Evolutionary conservation across 2,113 vertebrate species (phyloP), one percentile per base, ranked within the genome.

Genomic region (Tenrec ecaudatus): DNA sequence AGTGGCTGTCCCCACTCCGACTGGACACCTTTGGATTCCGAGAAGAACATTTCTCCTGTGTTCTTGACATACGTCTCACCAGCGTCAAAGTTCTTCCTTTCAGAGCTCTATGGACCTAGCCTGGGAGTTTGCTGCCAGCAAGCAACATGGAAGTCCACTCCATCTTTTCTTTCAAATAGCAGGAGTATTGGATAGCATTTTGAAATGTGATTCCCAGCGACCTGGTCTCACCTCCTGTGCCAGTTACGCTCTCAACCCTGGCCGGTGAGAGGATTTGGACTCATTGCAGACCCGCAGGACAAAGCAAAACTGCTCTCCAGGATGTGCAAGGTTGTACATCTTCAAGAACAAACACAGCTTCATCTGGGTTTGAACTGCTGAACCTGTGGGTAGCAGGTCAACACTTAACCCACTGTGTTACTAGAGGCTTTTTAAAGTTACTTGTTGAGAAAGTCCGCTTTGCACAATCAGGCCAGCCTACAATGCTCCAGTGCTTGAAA

Each of bases 181-280:
- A 62, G 47, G 4, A 62, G 43, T 14, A 47, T 91, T 89, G 78
- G 33, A 64, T 88, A 73, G 79, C 29, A 53, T 58, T 36, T 79
- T 47, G 11, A 31, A 29, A 29, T 73, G 89, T 92, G 78, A 90
- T 93, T 90, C 53, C n/a, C 16, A 88, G 71, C 11, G 64, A 40
- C 33, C 14, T 25, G 27, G 33, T 76, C 16, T 86, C 57, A 53
- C 6, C n/a, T 82, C 36, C 31, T 31, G 83, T 93, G 15, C 40
- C 16, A 20, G 76, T 57, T 73, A 57, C 84, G 17, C 38, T 88
- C n/a, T 38, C 33, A 73, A 7, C 19, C 60, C 16, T 62, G 60
- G 60, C 60, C 22, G 60, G 16, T 62, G 17, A 62, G 60, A 20
- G 17, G 22, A 62, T 62, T 22, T 62, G 3, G 25, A 66, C 25